Base-by-base conservation (phyloP, 2,888 invertebrate genomes). In the Amphipoea lucens region DNA sequence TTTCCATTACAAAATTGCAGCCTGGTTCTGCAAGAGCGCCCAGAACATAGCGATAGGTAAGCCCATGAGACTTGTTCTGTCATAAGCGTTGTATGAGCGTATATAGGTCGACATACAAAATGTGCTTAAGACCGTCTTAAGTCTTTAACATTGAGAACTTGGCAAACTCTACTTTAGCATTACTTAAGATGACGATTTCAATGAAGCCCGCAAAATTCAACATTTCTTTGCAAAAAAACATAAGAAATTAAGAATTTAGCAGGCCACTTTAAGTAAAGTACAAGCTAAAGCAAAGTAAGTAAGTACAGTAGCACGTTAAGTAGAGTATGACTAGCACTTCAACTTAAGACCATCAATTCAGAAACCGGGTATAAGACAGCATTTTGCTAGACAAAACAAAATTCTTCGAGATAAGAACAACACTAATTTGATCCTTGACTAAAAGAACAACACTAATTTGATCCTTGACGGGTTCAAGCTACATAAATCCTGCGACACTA, bases 401-500 rank as follows among this genome's bases (percentile, higher is more conserved):
- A 14, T 23, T 36, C 36, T 14, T 70, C 2, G 36, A 23, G 51
- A 69, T 36, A n/a, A 51, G 3, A 42, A 42, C 29, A 36, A 36
- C 29, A 42, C 29, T 54, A 54, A 54, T 29, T 29, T 29, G 29
- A 29, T 29, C 29, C 29, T 29, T 29, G 29, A 29, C 29, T 29
- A 23, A 7, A n/a, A 51, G 3, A 42, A 42, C 29, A 36, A 36
- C 29, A 42, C 29, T 54, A 54, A 54, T 12, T 29, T 29, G 5
- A 36, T 60, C 36, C 45, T 17, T 57, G 68, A 57, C 63, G 63
- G 51, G 45, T 62, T 57, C 29, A 42, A 36, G 57, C 42, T n/a
- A 62, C 69, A 76, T 83, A 71, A 76, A 77, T 66, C 60, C 36
- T 65, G 60, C 23, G 48, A 63, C 60, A 82, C 20, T 54, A 48